Evolutionary conservation across 1,140 invertebrate species (phyloP), one percentile per base, ranked within the genome.

Genomic region (Carposina sasakii): DNA sequence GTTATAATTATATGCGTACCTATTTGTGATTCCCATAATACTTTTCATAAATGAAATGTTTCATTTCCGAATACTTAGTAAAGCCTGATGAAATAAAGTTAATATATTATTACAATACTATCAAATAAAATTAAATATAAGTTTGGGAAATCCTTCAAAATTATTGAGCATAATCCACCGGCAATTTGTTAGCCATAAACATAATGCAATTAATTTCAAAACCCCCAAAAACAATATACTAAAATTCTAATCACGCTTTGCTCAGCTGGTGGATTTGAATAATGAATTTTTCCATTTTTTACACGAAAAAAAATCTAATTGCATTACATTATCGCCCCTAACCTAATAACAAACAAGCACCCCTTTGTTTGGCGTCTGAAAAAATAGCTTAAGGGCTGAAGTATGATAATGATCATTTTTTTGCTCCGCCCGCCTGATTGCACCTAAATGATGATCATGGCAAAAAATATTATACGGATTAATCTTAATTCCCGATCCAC

Each of bases 331-430:
- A 81, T 81, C 79, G 77, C 76, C 77, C 78, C 79, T 64, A 73
- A 81, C 76, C 67, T 70, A 79, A 79, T 78, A 81, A 75, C 70
- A 81, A 78, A 78, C 69, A 79, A 71, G 57, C 71, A 71, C 63
- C 79, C 76, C 72, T 76, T 83, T 79, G 73, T 81, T 79, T 74
- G 67, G 61, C 57, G 61, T 76, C 74, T 78, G 75, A 81, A 84
- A 84, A 84, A 84, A 84, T 73, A 68, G 79, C 79, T 79, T 67
- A 76, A 81, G 77, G 79, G 77, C 79, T 83, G 76, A 79, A 83
- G 75, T 73, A 81, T 76, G 77, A 76, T 84, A 81, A 84, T 84
- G 72, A 84, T 77, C 71, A 64, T 75, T 84, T 79, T 76, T 73
- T 71, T 63, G n/a, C 66, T 67, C 56, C 57, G 49, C 54, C 54